phyloP scores from a whole-genome alignment of 2,797 vertebrate genomes.

The Scolopax rusticola region DNA sequence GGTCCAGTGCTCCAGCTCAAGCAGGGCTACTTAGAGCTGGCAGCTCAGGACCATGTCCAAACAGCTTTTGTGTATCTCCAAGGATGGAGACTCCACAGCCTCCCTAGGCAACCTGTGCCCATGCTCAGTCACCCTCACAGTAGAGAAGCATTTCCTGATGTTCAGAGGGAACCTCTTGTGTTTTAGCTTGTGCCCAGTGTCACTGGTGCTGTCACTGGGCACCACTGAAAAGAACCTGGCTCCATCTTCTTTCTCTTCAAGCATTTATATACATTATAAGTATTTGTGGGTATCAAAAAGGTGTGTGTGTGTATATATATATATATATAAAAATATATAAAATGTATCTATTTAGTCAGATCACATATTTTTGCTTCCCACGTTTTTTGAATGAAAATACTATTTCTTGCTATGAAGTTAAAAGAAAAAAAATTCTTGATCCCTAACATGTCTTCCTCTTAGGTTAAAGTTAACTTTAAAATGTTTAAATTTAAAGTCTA shows the following conservation, averaged over 20 bases:
- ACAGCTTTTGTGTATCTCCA: neutral
- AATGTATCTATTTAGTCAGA: neutral
- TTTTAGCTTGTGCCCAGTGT: neutral
- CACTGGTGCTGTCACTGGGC: neutral
- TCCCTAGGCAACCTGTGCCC: neutral
- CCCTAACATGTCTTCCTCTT: neutral
- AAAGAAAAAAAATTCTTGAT: neutral
- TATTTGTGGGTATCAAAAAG: neutral
- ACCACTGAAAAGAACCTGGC: neutral
- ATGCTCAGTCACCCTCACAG: neutral
- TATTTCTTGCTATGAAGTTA: neutral
- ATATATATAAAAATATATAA: neutral
- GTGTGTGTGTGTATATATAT: too few species aligned
- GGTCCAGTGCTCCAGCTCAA: neutral
- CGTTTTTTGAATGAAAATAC: neutral
- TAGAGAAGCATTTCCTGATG: neutral
- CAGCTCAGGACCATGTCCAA: rapidly evolving
- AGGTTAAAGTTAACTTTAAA: neutral
- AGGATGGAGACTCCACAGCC: neutral
- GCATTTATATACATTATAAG: neutral
- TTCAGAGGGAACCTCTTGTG: neutral
- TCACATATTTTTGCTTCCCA: neutral
- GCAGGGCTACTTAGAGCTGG: rapidly evolving
- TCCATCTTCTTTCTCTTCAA: neutral
- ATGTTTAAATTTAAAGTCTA: neutral